Conservation (phyloP, 2,113 vertebrate species). For the Nesoenas mayeri region DNA sequence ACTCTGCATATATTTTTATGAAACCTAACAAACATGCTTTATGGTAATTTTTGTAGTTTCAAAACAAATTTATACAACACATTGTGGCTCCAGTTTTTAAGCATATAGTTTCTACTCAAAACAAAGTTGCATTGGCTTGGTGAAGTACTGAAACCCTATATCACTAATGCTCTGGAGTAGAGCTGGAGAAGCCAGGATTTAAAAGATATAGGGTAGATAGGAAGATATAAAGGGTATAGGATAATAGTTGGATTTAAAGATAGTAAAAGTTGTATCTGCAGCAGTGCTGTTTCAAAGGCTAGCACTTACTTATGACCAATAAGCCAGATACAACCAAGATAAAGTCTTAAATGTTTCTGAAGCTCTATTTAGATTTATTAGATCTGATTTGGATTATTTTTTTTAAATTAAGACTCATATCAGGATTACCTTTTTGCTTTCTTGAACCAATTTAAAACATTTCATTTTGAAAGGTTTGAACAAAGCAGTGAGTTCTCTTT, state of each 20-base stretch:
- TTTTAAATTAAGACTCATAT: background rate
- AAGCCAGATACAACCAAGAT: background rate
- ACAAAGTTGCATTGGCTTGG: background rate
- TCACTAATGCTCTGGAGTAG: background rate
- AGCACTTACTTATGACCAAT: background rate
- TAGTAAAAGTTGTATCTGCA: background rate
- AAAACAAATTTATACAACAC: background rate
- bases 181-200: background rate
- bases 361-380: background rate
- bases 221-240: background rate
- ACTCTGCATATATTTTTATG: background rate
- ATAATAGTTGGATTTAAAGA: background rate
- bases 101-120: background rate
- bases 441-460: background rate
- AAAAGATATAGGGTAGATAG: background rate
- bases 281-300: background rate
- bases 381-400: background rate
- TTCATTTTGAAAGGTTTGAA: background rate
- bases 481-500: background rate
- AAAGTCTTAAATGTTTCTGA: background rate
- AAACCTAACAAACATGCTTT: background rate
- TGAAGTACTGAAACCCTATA: background rate
- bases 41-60: background rate
- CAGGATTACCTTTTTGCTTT: background rate
- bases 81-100: background rate